phyloP scores from a whole-genome alignment of 2,797 vertebrate genomes.

The Rallus crepitans region DNA sequence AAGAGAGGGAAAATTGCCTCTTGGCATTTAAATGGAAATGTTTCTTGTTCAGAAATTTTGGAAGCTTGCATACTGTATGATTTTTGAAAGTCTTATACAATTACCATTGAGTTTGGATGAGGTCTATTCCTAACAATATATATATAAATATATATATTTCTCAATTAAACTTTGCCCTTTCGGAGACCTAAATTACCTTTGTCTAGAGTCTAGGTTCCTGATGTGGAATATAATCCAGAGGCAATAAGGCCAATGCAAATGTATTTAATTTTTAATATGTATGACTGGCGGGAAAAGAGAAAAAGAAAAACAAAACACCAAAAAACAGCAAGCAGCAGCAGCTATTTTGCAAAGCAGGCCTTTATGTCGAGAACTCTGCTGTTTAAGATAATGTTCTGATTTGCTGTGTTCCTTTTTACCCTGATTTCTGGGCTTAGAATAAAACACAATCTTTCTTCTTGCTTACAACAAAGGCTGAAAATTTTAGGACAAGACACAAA shows the following conservation, averaged over 20 bases:
- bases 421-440: conserved; percentile 49
- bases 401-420: conserved; percentile 37
- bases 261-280: conserved; percentile 68
- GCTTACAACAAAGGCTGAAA: background rate
- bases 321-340: conserved; percentile 35
- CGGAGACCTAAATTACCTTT: conserved; percentile 65
- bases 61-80: conserved; percentile 69
- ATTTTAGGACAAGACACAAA: background rate
- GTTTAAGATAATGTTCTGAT: conserved; percentile 47
- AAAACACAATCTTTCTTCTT: conserved; percentile 14
- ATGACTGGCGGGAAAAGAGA: conserved; percentile 1
- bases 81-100: conserved; percentile 70
- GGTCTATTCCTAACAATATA: conserved; percentile 46
- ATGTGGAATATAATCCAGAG: conserved; percentile 67
- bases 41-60: conserved; percentile 68
- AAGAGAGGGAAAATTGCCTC: conserved; percentile 51
- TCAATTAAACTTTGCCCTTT: conserved; percentile 75
- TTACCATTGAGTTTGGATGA: conserved; percentile 63
- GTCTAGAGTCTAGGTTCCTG: conserved; percentile 53
- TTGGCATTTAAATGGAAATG: conserved; percentile 69
- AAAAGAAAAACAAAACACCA: background rate
- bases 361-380: background rate
- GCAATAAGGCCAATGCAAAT: conserved; percentile 73
- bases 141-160: conserved; percentile 55
- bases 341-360: conserved; percentile 49